phyloP scores from a whole-genome alignment of 2,888 invertebrate species.

The Phanerotoma sp. region DNA sequence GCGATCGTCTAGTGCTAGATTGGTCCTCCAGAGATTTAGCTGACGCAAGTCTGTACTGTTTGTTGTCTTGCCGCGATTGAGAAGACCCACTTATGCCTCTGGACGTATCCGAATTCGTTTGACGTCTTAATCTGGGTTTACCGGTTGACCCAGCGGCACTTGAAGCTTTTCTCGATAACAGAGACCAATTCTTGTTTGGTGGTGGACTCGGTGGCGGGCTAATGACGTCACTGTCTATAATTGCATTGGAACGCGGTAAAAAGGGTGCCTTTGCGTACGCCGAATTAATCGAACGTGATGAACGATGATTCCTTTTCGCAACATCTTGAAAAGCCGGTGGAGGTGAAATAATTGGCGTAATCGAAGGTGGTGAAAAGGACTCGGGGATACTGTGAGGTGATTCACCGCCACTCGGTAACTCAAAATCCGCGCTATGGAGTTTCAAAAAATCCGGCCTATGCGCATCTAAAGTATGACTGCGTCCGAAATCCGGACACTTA shows the following conservation, averaged over 20 bases:
- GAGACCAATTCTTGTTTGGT: constrained; percentile 52
- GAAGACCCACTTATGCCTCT: constrained; percentile 24
- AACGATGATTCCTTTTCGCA: constrained; percentile 39
- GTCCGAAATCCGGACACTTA: constrained; percentile 44
- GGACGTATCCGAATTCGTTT: constrained; percentile 17
- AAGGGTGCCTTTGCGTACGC: constrained; percentile 60
- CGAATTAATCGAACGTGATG: constrained; percentile 38
- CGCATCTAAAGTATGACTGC: constrained; percentile 40
- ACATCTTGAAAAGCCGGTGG: constrained; percentile 71
- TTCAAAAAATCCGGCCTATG: constrained; percentile 51
- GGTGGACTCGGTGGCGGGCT: constrained; percentile 60
- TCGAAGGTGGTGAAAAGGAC: constrained; percentile 64
- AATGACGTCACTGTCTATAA: constrained; percentile 61
- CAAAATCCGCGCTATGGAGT: constrained; percentile 53
- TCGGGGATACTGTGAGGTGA: constrained; percentile 56
- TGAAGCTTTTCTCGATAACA: constrained; percentile 38
- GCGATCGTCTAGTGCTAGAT: constrained; percentile 61
- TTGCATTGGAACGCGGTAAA: constrained; percentile 61
- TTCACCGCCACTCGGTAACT: constrained; percentile 49
- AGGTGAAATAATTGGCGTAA: constrained; percentile 70
- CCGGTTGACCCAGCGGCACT: constrained; percentile 37
- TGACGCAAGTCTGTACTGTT: constrained; percentile 57
- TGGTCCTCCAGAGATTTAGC: constrained; percentile 62
- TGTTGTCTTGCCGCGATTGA: constrained; percentile 29
- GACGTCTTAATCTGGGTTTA: constrained; percentile 40